Conservation (phyloP, 2,113 vertebrate genomes). For the Pedionomus torquatus region DNA sequence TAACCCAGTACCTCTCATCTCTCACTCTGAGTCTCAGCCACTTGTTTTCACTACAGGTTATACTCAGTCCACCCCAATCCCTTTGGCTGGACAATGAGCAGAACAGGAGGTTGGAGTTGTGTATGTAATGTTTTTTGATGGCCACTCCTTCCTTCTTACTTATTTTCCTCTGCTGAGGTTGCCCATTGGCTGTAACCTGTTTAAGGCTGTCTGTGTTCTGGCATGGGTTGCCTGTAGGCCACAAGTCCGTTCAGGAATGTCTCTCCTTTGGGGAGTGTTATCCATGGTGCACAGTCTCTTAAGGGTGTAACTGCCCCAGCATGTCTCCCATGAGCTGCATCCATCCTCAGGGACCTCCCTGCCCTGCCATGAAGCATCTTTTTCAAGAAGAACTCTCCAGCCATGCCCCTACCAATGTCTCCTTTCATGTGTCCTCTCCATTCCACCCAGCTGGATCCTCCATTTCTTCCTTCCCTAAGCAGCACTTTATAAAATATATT, state of each 20-base stretch:
- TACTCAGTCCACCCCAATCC: not conserved
- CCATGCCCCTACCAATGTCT: fast-evolving
- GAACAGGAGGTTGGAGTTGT: not conserved
- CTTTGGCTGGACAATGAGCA: not conserved
- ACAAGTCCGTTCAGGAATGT: not conserved
- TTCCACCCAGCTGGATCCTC: not conserved
- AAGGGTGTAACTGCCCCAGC: not conserved
- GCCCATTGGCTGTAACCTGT: not conserved
- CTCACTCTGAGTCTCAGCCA: not conserved
- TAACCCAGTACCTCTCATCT: not conserved
- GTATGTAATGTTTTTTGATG: not conserved
- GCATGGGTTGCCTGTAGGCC: no score
- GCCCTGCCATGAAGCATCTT: not conserved
- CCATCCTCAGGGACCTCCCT: not conserved
- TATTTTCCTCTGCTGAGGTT: not conserved
- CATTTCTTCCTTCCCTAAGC: not conserved
- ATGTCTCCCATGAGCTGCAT: no score
- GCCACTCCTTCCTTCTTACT: not conserved
- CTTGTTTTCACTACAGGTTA: not conserved
- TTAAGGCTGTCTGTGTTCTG: not conserved
- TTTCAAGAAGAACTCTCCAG: not conserved
- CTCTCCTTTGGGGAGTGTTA: not conserved
- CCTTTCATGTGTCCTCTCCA: not conserved
- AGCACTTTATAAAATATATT: not conserved
- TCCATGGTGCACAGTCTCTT: not conserved